Conservation (phyloP, 2,888 invertebrate genomes). For the Myopa tessellatipennis region DNA sequence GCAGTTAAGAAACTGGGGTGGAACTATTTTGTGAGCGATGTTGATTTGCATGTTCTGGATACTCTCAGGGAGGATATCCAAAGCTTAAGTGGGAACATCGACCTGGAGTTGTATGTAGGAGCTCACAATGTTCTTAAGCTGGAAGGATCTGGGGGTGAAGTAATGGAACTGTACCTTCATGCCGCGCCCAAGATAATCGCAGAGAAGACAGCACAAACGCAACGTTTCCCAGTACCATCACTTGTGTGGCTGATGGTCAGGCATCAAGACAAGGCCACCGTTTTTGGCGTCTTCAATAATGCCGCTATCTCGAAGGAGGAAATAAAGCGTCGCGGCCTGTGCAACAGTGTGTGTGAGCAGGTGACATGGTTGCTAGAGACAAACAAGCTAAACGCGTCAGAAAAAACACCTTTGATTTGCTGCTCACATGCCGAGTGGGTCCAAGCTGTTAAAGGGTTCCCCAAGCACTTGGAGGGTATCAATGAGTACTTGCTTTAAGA, state of each 20-base stretch:
- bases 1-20: conserved; percentile 55
- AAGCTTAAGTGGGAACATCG: conserved; percentile 41
- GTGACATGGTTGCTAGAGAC: conserved; percentile 52
- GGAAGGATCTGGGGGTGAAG: conserved; percentile 45
- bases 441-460: conserved; percentile 35
- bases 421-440: conserved; percentile 38
- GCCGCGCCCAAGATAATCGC: conserved; percentile 35
- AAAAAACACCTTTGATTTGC: conserved; percentile 36
- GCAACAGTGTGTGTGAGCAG: conserved; percentile 53
- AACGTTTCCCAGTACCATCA: conserved; percentile 56
- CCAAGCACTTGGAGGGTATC: conserved; percentile 23
- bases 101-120: conserved; percentile 55
- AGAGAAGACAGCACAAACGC: conserved; percentile 19
- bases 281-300: conserved; percentile 55
- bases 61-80: conserved; percentile 53
- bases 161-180: conserved; percentile 51
- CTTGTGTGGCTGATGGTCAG: conserved; percentile 56
- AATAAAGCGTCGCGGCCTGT: conserved; percentile 46
- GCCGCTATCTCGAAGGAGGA: conserved; percentile 43
- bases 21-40: conserved; percentile 56
- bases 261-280: conserved; percentile 48
- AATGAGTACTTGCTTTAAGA: background rate
- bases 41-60: conserved; percentile 50
- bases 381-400: conserved; percentile 16
- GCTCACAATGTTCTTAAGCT: conserved; percentile 53